phyloP scores from a whole-genome alignment of 2,797 vertebrate genomes.

The Cyprinodon diabolis region DNA sequence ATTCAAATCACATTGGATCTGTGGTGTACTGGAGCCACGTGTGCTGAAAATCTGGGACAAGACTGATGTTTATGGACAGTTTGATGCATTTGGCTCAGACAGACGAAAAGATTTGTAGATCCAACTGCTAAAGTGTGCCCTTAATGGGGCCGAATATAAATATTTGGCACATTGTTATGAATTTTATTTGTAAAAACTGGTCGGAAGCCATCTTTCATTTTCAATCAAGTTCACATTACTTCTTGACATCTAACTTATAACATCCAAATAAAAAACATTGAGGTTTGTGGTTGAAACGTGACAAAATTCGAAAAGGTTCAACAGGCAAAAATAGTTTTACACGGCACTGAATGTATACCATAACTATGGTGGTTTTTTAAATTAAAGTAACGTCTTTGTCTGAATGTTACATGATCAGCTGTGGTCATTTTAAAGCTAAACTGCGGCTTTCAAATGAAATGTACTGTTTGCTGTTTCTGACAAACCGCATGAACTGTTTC shows the following conservation, averaged over 20 bases:
- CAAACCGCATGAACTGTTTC: neutral
- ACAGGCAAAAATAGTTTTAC: neutral
- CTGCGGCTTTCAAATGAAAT: neutral
- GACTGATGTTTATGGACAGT: neutral
- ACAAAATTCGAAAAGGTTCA: neutral
- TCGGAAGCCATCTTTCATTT: neutral
- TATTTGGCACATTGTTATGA: neutral
- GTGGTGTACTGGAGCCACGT: neutral
- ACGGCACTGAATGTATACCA: neutral
- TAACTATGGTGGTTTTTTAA: neutral
- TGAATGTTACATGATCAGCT: neutral
- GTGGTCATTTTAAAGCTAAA: neutral
- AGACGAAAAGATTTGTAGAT: neutral
- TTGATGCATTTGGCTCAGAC: neutral
- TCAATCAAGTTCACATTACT: neutral
- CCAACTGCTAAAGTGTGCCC: neutral
- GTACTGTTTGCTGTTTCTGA: neutral
- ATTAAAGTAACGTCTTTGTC: neutral
- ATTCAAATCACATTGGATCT: neutral
- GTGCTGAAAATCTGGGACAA: neutral
- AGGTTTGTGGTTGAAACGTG: neutral
- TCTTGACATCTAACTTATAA: neutral
- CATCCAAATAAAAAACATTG: neutral
- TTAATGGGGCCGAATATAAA: neutral
- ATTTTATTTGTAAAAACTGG: neutral